Evolutionary conservation across 2,797 vertebrate species (phyloP).

Genomic region (Tadarida brasiliensis): DNA sequence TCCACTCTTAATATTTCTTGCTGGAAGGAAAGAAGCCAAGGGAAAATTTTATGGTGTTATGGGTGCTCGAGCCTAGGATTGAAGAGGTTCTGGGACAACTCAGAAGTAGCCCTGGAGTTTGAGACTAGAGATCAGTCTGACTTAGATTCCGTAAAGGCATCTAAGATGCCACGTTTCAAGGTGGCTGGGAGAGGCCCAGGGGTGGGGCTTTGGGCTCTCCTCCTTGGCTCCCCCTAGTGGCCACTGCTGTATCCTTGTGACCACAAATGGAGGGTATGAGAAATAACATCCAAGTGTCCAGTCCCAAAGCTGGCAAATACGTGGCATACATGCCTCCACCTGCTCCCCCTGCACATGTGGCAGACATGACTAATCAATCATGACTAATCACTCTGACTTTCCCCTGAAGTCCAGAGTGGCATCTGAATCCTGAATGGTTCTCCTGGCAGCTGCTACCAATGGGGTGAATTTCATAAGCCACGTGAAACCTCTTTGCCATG

Average conservation of each 20-base stretch:
- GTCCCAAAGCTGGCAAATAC: background rate
- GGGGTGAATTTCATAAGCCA: background rate
- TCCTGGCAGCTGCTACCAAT: background rate
- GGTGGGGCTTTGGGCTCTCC: background rate
- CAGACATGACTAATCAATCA: conserved; percentile 54
- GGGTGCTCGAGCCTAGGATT: background rate
- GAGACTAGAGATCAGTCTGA: background rate
- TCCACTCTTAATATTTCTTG: conserved; percentile 19
- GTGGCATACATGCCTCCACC: background rate
- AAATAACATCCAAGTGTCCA: conserved; percentile 25
- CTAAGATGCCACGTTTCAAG: conserved; percentile 69
- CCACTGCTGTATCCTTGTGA: background rate
- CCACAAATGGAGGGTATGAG: conserved; percentile 52
- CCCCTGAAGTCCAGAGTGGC: background rate
- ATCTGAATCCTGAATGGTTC: background rate
- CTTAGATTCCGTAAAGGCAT: background rate
- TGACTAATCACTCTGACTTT: too few relatives aligned
- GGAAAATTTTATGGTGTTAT: background rate
- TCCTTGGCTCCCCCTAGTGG: conserved; percentile 36
- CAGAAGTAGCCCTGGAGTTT: background rate
- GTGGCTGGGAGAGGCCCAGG: background rate
- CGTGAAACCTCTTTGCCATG: background rate
- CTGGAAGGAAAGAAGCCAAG: background rate
- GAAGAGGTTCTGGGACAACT: background rate
- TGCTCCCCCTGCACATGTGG: background rate